phyloP scores from a whole-genome alignment of 1,140 invertebrate genomes.

The Thaumatotibia leucotreta region DNA sequence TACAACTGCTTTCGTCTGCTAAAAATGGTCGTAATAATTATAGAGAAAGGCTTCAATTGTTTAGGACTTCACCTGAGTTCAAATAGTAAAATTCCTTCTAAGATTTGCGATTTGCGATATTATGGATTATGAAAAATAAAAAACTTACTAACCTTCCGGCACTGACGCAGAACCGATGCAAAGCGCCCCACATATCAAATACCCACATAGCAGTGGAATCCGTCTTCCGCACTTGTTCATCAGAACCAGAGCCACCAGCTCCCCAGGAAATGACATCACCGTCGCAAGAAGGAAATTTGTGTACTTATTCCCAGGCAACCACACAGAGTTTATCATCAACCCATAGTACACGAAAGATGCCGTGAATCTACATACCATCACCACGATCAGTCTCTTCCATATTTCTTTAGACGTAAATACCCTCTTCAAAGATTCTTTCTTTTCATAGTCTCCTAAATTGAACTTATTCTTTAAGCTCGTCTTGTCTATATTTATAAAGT shows the following conservation, averaged over 20 bases:
- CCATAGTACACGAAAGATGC: constrained; percentile 87
- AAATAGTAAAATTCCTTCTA: too few species aligned
- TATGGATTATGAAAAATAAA: neutral
- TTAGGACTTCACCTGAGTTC: too few species aligned
- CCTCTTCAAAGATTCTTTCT: constrained; percentile 34
- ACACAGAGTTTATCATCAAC: constrained; percentile 85
- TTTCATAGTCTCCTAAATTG: constrained; percentile 29
- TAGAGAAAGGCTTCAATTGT: too few species aligned
- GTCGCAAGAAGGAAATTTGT: constrained; percentile 81
- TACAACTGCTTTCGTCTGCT: too few species aligned
- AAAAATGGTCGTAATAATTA: too few species aligned
- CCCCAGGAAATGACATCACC: constrained; percentile 83
- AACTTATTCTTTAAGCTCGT: constrained; percentile 38
- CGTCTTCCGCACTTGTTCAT: constrained; percentile 81
- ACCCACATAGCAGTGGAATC: constrained; percentile 75
- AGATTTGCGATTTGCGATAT: too few species aligned
- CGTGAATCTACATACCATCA: constrained; percentile 79
- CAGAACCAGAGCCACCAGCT: constrained; percentile 78
- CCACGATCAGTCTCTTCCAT: constrained; percentile 37
- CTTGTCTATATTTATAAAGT: constrained; percentile 34
- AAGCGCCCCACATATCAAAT: constrained; percentile 75
- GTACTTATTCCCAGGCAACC: constrained; percentile 82
- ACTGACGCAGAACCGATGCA: constrained; percentile 38
- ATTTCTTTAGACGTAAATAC: constrained; percentile 46
- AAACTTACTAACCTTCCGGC: constrained; percentile 43